Conservation (phyloP, 1,140 invertebrate species). For the Steinernema khuongi region DNA sequence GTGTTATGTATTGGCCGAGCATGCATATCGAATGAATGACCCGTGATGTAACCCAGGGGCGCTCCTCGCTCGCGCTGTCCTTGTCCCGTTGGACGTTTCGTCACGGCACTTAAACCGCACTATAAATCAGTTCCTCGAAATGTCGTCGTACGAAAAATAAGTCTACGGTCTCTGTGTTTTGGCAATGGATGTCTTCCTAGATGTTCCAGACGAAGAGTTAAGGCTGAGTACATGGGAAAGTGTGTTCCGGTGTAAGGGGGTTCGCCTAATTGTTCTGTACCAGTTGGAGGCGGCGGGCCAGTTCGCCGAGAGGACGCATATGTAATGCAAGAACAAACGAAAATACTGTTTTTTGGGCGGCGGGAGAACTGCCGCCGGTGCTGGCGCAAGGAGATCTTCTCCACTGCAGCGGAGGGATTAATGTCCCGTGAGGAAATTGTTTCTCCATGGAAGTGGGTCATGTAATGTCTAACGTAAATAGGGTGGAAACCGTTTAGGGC, state of each 20-base stretch:
- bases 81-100: neutral
- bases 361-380: neutral
- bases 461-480: neutral
- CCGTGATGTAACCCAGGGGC: constrained; percentile 1
- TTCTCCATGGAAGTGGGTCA: constrained; percentile 1
- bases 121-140: neutral
- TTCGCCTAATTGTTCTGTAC: constrained; percentile 6
- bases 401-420: neutral
- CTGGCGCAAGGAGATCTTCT: neutral
- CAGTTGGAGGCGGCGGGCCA: neutral
- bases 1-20: neutral
- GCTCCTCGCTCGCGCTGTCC: neutral
- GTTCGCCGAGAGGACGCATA: neutral
- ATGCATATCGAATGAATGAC: constrained; percentile 13
- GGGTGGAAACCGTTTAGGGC: constrained; percentile 1
- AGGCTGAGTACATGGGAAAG: neutral
- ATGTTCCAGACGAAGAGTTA: neutral
- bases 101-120: neutral
- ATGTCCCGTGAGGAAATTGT: constrained; percentile 14
- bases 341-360: neutral
- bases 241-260: neutral
- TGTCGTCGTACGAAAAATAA: neutral
- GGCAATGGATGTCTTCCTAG: neutral
- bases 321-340: neutral
- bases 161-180: neutral